Percentiles rank a stretch among this genome's conserved stretches.
Evolutionary conservation across 1,140 invertebrate species (phyloP).

Genomic region (Batillaria attramentaria): DNA sequence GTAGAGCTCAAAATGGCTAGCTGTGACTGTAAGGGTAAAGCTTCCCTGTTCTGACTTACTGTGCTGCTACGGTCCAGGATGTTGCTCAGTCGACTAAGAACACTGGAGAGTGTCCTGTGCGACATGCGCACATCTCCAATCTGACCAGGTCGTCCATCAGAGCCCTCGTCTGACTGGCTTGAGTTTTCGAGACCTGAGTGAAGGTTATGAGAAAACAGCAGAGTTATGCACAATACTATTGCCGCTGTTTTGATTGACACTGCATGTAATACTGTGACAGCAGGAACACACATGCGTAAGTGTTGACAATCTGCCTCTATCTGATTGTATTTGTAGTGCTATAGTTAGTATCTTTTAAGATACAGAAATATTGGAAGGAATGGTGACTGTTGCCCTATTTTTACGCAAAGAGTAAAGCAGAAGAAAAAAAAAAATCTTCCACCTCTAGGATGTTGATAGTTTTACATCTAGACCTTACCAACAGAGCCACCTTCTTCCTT

Average conservation of each 20-base stretch:
- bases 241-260: too few species aligned
- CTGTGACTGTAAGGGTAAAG: too few species aligned
- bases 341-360: too few species aligned
- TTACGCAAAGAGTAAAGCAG: not conserved
- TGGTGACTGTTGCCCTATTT: too few species aligned
- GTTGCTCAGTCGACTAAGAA: conserved; percentile 62
- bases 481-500: not conserved
- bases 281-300: too few species aligned
- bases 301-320: too few species aligned
- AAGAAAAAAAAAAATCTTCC: conserved; percentile 11
- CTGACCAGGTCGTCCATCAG: conserved; percentile 31
- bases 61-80: conserved; percentile 61
- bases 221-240: too few species aligned
- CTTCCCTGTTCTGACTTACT: conserved; percentile 55
- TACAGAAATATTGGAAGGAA: too few species aligned
- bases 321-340: too few species aligned
- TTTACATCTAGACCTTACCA: not conserved
- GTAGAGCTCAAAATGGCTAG: too few species aligned
- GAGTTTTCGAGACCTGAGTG: conserved; percentile 3
- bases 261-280: too few species aligned
- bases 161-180: conserved; percentile 27
- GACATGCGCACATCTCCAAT: conserved; percentile 30
- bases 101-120: conserved; percentile 60
- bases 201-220: too few species aligned
- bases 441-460: not conserved